Percentiles rank a stretch among this genome's conserved stretches.
These are phyloP conservation scores for Aproaerema taeniolella DNA, from an alignment of 2,888 invertebrate species.

Conservation along the genomic window DNA sequence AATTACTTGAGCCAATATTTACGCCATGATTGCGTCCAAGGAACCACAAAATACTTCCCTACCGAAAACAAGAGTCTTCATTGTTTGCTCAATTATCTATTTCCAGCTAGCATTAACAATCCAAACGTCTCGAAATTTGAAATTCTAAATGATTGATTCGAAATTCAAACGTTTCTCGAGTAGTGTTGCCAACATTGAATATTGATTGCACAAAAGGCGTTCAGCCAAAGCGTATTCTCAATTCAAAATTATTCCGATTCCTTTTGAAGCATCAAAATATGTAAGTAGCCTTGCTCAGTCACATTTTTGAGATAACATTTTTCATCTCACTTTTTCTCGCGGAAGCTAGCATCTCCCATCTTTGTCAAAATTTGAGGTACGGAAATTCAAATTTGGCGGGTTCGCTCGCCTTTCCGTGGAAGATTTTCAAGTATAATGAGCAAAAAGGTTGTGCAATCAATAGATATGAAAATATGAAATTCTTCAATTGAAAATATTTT, in stretches of 20 bases:
- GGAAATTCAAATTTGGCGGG: slow-evolving; percentile 73
- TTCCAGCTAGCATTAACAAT: slow-evolving; percentile 26
- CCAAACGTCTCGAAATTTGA: slow-evolving; percentile 43
- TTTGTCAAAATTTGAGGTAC: slow-evolving; percentile 49
- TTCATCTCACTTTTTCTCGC: slow-evolving; percentile 31
- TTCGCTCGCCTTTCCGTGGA: slow-evolving; percentile 69
- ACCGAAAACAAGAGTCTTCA: too few relatives aligned
- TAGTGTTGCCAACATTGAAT: slow-evolving; percentile 70
- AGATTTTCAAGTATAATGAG: slow-evolving; percentile 70
- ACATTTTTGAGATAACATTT: slow-evolving; percentile 57
- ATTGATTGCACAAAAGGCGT: slow-evolving; percentile 78
- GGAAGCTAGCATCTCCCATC: slow-evolving; percentile 25
- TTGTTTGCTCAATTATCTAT: too few relatives aligned
- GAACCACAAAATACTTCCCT: too few relatives aligned
- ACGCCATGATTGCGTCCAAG: too few relatives aligned
- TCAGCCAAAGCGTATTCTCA: slow-evolving; percentile 74
- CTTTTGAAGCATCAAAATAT: slow-evolving; percentile 75
- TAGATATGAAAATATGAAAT: slow-evolving; percentile 37
- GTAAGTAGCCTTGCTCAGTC: slow-evolving; percentile 72
- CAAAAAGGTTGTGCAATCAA: slow-evolving; percentile 71
- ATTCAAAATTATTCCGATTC: slow-evolving; percentile 75
- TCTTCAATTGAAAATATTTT: neutral
- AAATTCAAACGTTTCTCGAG: slow-evolving; percentile 54
- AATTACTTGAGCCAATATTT: too few relatives aligned
- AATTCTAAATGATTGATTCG: slow-evolving; percentile 60